Conservation (phyloP, 2,113 vertebrate species). For the Chiloscyllium plagiosum region DNA sequence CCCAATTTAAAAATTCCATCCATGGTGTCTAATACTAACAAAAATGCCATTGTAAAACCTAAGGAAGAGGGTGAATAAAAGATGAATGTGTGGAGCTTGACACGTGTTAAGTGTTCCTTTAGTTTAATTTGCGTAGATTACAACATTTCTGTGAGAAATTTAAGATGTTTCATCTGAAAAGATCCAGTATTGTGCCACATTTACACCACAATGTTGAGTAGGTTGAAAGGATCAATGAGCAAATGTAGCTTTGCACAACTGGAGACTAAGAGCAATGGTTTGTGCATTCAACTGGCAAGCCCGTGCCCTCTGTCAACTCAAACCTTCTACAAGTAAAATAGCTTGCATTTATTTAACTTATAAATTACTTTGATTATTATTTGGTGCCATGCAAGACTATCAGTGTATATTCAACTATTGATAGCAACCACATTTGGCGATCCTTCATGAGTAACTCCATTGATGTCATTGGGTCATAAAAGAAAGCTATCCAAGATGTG, state of each 20-base stretch:
- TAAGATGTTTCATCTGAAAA: background rate
- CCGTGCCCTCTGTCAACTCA: no score
- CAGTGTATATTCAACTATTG: no score
- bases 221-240: background rate
- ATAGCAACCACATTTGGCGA: no score
- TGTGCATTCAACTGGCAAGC: background rate
- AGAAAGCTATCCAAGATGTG: background rate
- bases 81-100: background rate
- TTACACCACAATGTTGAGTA: background rate
- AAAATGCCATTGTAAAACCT: background rate
- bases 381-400: no score
- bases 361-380: no score
- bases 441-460: no score
- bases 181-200: background rate
- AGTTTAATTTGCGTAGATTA: no score
- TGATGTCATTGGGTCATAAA: background rate
- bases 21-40: background rate
- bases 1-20: no score
- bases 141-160: background rate
- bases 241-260: background rate
- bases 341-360: no score
- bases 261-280: background rate
- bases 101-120: no score
- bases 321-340: no score
- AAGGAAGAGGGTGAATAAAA: background rate